These are phyloP conservation scores for Diacarnus erythraeanus DNA, from an alignment of 37 sponge, comb jelly and placozoan species.

Conservation along the genomic window DNA sequence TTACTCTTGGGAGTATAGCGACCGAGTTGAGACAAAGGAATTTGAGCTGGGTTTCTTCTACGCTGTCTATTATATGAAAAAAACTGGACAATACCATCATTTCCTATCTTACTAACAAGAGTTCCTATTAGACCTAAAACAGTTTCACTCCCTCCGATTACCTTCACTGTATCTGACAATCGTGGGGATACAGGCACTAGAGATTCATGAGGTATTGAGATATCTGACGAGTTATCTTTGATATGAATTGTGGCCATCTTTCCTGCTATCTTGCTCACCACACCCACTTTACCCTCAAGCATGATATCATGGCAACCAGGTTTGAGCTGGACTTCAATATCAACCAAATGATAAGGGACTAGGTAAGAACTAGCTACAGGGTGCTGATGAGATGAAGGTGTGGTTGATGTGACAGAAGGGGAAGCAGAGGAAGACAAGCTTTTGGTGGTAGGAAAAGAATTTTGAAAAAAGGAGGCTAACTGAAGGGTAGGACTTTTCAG, in stretches of 20 bases:
- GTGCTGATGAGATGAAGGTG: neutral
- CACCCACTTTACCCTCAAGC: neutral
- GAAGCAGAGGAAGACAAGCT: neutral
- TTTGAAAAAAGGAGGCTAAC: neutral
- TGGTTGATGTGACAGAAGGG: neutral
- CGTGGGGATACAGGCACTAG: neutral
- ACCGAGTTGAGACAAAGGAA: conserved; percentile 4
- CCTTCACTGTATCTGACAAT: neutral
- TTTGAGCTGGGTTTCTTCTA: conserved; percentile 4
- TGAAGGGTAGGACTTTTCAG: neutral
- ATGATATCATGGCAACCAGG: neutral
- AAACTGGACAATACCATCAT: conserved; percentile 3
- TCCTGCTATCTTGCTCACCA: conserved; percentile 2
- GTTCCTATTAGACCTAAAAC: neutral
- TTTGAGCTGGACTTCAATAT: conserved; percentile 9
- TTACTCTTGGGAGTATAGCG: neutral
- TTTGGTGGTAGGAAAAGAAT: neutral
- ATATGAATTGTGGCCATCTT: conserved; percentile 2
- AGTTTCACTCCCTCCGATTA: neutral
- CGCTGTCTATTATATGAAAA: neutral
- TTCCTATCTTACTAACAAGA: neutral
- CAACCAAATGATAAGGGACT: neutral
- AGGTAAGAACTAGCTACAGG: neutral
- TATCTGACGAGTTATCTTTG: conserved; percentile 4
- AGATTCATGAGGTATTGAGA: conserved; percentile 1